Base-by-base conservation (phyloP, 1,140 invertebrate species). In the Gonatopus flavifemur region DNA sequence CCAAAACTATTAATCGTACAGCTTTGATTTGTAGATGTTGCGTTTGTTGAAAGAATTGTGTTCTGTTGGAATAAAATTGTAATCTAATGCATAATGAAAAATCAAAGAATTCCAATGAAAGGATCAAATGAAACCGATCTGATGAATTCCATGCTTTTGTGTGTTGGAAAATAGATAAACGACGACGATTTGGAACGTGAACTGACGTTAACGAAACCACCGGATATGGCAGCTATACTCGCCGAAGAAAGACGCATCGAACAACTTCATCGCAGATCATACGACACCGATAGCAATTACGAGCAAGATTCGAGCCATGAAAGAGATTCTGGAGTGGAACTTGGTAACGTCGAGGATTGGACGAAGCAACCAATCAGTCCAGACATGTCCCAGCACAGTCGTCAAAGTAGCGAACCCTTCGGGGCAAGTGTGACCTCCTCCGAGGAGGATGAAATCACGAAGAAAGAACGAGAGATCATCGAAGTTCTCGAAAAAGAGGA, bases 211-310 rank as follows among this genome's bases (percentile, higher is more conserved):
- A 84, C 83, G 10, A 88, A 88, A 53, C 86, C 89, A n/a, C 88
- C 87, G 15, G 88, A 91, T 55, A 88, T 91, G 75, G 87, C 85
- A 18, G 83, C 84, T 18, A 84, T 91, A 67, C 75, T 91, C 13
- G 87, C 88, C 62, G 87, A 91, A 62, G 88, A 92, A 68, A 82
- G 86, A 15, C 84, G 90, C 47, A 82, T 91, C 43, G 87, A 90
- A 58, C 88, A 89, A 62, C 80, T 89, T 15, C 79, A 81, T 50
- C 72, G 79, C 22, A 78, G 79, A 6, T 80, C 79, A n/a, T 78
- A 79, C 59, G 79, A 79, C 47, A 80, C 78, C 0, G 80, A 80
- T 52, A 80, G 78, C 52, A 79, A 81, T 51, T 78, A 77, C 48
- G 76, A 78, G 35, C 74, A 77, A 39, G 76, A 77, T 45, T 78